Percentiles rank a stretch among this genome's conserved stretches.
These are phyloP conservation scores for Sclerurus mexicanus DNA, from an alignment of 2,113 vertebrate genomes.

Conservation along the genomic window DNA sequence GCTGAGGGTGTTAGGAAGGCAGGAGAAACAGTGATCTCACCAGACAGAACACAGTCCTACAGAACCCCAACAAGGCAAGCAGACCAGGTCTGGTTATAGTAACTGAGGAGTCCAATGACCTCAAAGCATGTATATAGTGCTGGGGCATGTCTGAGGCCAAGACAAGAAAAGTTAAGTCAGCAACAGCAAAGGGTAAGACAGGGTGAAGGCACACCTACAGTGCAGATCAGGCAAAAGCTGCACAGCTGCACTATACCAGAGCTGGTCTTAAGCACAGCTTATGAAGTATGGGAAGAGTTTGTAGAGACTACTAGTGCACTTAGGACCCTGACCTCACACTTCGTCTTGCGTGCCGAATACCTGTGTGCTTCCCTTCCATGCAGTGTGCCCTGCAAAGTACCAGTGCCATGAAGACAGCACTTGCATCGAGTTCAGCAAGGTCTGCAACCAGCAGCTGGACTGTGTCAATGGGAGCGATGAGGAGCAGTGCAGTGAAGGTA, in stretches of 20 bases:
- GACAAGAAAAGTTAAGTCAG: neutral
- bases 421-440: constrained; percentile 83
- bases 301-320: neutral
- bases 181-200: neutral
- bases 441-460: constrained; percentile 85
- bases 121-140: neutral
- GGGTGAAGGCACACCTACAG: neutral
- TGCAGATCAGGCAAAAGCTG: neutral
- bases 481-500: constrained; percentile 83
- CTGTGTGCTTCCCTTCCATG: neutral
- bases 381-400: constrained; percentile 89
- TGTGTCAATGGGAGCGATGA: constrained; percentile 85
- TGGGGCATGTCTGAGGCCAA: neutral
- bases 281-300: neutral
- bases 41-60: neutral
- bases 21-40: neutral
- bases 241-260: neutral
- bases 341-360: neutral
- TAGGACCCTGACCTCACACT: neutral
- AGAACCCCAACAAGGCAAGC: neutral
- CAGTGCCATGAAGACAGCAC: constrained; percentile 85
- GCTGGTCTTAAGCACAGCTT: neutral
- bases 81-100: neutral
- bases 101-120: neutral
- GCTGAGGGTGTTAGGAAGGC: neutral